These are phyloP conservation scores for Ictalurus punctatus DNA, from an alignment of 2,113 vertebrate genomes.

Conservation along the genomic window DNA sequence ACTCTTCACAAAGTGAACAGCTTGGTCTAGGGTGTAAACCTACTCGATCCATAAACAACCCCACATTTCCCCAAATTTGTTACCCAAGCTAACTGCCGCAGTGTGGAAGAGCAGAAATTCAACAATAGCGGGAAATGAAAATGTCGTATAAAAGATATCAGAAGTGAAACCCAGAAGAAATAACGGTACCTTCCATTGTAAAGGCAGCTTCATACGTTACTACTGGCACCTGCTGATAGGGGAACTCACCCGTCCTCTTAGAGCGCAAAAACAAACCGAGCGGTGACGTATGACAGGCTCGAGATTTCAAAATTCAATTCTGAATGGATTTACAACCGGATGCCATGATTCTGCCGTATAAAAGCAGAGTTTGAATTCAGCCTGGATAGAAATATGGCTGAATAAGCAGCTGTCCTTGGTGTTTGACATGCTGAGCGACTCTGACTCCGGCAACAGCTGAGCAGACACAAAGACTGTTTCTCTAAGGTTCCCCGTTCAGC, in stretches of 20 bases:
- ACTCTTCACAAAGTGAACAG: not conserved
- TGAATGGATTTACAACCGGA: not conserved
- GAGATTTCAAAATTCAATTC: not conserved
- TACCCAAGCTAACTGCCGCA: not conserved
- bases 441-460: slow-evolving; percentile 62
- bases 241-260: not conserved
- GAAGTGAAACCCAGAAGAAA: slow-evolving; percentile 42
- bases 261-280: not conserved
- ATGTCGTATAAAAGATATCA: slow-evolving; percentile 16
- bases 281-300: not conserved
- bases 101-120: not conserved
- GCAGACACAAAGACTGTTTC: slow-evolving; percentile 71
- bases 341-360: not conserved
- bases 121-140: slow-evolving; percentile 44
- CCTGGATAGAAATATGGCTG: not conserved
- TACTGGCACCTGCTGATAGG: slow-evolving; percentile 24
- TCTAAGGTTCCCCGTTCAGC: slow-evolving; percentile 61
- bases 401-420: slow-evolving; percentile 45
- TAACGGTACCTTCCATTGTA: slow-evolving; percentile 1
- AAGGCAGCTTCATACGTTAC: not conserved
- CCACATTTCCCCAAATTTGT: slow-evolving; percentile 30
- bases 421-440: slow-evolving; percentile 71
- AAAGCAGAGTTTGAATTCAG: not conserved
- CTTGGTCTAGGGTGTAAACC: not conserved
- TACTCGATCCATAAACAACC: not conserved